Evolutionary conservation across 2,797 vertebrate genomes (phyloP), one percentile per base, ranked within the genome.

Genomic region (Cuniculus paca): DNA sequence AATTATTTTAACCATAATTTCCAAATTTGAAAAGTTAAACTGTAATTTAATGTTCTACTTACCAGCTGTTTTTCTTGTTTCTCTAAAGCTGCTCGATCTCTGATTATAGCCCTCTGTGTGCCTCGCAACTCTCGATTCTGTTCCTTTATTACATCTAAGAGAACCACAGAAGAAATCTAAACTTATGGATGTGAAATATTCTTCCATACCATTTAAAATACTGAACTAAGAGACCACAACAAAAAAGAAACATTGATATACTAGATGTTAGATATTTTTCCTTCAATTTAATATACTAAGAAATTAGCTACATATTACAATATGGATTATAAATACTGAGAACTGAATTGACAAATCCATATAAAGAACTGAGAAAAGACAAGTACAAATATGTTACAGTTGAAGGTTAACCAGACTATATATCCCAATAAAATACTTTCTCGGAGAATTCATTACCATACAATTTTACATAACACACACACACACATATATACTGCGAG

Each of bases 21-120:
- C 83, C 72, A 91, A 95, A 95, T 85, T 70, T 95, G 81, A 88
- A 96, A 98, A 85, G 87, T 88, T 82, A 92, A 96, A 96, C 81
- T 77, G 54, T 98, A 97, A 70, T 97, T 96, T 92, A 93, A 88
- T 92, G 91, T 52, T 97, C 85, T 96, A 98, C 99, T 98, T 98
- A 99, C 99, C 99, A 99, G 98, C 98, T 99, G 99, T 97, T 99
- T 99, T 98, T 99, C 99, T 97, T 99, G 99, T 98, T 99, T 99
- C 98, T 99, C 99, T 94, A 99, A 99, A 70, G 99, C 99, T 88
- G 99, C 98, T 98, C 99, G 98, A 96, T 99, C 99, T 98, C 99
- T 99, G 98, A 99, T 99, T 98, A 99, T 99, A 98, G 99, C 99
- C 97, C 99, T 99, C 98, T 99, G 99, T 39, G 99, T 99, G 90